Evolutionary conservation across 2,888 invertebrate genomes (phyloP).

Genomic region (Stegana nigrithorax): DNA sequence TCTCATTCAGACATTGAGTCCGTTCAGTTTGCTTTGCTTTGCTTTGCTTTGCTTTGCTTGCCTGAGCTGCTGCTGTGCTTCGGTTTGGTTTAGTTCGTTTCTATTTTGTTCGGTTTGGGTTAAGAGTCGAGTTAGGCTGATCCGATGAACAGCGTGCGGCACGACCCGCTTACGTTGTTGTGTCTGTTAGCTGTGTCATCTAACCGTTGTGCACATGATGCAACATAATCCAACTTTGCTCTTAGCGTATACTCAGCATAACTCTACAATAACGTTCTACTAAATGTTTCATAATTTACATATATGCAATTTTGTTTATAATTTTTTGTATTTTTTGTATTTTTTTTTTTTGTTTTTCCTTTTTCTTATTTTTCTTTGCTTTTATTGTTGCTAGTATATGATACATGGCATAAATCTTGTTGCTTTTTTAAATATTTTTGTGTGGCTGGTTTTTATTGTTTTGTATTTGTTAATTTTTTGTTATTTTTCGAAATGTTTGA

Average conservation of each 20-base stretch:
- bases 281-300: not conserved
- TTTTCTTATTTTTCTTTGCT: no score
- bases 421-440: no score
- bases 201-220: no score
- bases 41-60: not conserved
- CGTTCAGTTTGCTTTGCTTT: not conserved
- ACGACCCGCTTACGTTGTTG: no score
- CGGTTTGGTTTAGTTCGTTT: not conserved
- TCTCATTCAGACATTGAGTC: not conserved
- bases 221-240: constrained; percentile 1
- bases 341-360: no score
- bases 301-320: not conserved
- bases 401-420: no score
- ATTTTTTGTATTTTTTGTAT: not conserved
- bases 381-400: no score
- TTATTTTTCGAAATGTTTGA: constrained; percentile 10
- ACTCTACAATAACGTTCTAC: not conserved
- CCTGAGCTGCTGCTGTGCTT: not conserved
- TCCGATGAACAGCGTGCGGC: no score
- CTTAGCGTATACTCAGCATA: not conserved
- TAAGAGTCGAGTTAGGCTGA: no score
- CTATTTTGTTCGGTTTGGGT: not conserved
- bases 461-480: not conserved
- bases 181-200: no score
- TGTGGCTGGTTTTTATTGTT: not conserved